phyloP scores from a whole-genome alignment of 2,113 vertebrate genomes.

The Vireo altiloquus region DNA sequence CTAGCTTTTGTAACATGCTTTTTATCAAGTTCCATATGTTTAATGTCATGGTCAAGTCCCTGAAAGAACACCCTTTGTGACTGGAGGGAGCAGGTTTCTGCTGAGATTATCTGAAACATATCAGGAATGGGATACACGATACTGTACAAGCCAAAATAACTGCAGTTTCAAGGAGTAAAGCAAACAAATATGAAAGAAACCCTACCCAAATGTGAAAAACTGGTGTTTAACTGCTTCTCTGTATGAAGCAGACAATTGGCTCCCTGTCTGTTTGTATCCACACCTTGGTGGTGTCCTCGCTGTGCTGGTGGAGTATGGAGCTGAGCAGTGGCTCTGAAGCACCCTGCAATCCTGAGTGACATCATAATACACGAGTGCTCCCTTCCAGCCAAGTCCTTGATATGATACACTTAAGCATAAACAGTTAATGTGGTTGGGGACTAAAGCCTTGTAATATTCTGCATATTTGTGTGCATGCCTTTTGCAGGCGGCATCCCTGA shows the following conservation, averaged over 20 bases:
- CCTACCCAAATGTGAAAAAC: not conserved
- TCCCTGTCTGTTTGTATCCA: not conserved
- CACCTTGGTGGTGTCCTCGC: not conserved
- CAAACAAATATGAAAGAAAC: not conserved
- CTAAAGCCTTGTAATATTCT: not conserved
- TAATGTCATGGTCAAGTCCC: not conserved
- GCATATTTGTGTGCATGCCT: not conserved
- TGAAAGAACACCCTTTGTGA: not conserved
- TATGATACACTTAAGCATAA: not conserved
- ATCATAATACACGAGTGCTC: not conserved
- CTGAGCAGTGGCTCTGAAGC: not conserved
- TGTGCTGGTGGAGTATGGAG: not conserved
- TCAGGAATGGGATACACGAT: not conserved
- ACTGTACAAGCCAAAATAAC: not conserved
- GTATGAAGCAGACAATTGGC: not conserved
- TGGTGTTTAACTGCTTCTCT: not conserved
- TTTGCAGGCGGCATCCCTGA: constrained; percentile 90
- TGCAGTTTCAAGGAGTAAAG: not conserved
- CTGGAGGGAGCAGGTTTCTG: not conserved
- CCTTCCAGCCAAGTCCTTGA: not conserved
- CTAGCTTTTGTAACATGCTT: not conserved
- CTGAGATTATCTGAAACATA: not conserved
- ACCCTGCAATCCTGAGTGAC: not conserved
- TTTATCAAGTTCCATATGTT: not conserved
- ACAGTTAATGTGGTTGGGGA: not conserved